Conservation (phyloP, 2,113 vertebrate species). For the Pitta sordida region DNA sequence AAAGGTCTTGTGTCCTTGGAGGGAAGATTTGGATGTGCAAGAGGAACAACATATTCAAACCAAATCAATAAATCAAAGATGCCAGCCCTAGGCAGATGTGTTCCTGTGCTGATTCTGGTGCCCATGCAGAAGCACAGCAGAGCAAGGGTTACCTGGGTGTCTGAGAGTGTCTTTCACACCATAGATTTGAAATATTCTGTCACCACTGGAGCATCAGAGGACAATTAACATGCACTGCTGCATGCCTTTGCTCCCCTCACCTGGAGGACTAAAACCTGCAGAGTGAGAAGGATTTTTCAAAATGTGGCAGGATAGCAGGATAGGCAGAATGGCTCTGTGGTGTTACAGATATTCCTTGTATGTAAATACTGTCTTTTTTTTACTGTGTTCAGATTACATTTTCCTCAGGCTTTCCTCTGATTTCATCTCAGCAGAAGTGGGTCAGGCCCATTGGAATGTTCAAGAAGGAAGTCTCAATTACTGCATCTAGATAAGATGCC, state of each 20-base stretch:
- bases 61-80: constrained; percentile 26
- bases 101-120: background rate
- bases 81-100: background rate
- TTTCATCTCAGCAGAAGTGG: background rate
- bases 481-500: background rate
- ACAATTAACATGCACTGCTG: background rate
- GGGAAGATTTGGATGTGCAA: background rate
- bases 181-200: background rate
- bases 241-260: background rate
- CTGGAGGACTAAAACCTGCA: background rate
- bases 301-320: background rate
- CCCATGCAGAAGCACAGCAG: background rate
- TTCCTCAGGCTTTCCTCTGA: background rate
- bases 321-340: background rate
- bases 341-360: background rate
- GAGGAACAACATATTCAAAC: background rate
- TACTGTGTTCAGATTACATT: background rate
- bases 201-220: background rate
- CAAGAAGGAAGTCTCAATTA: background rate
- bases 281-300: background rate
- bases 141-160: background rate
- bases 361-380: background rate
- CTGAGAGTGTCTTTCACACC: background rate
- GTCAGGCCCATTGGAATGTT: background rate
- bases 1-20: background rate